Percentiles rank a stretch among this genome's conserved stretches.
These are phyloP conservation scores for Carterocephalus palaemon DNA, from an alignment of 2,888 invertebrate genomes.

Conservation along the genomic window DNA sequence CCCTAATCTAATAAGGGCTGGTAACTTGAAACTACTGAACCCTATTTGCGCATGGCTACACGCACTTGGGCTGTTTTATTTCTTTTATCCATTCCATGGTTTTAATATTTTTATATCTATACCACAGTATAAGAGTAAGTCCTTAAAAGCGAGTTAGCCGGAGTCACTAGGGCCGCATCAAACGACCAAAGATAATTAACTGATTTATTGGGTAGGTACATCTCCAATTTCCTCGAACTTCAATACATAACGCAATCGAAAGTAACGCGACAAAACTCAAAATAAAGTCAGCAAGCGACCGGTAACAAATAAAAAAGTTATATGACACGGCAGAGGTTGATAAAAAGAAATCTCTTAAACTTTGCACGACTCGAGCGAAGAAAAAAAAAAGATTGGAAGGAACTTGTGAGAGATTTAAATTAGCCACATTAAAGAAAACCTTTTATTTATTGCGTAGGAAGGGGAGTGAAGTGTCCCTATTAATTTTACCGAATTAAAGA, in stretches of 20 bases:
- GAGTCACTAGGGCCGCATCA: no score
- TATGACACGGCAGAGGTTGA: conserved; percentile 29
- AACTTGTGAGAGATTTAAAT: conserved; percentile 39
- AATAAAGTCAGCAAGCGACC: conserved; percentile 22
- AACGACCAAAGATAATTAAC: no score
- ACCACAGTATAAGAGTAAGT: no score
- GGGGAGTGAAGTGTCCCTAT: conserved; percentile 27
- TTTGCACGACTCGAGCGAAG: conserved; percentile 35
- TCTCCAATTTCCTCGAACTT: conserved; percentile 17
- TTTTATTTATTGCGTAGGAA: conserved; percentile 29
- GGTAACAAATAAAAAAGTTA: conserved; percentile 27
- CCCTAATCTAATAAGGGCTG: no score
- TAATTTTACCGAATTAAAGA: conserved; percentile 33
- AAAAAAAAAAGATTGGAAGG: conserved; percentile 30
- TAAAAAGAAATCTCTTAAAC: conserved; percentile 34
- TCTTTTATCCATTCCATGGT: no score
- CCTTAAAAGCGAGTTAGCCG: no score
- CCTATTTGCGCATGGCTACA: no score
- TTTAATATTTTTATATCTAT: no score
- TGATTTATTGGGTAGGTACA: no score
- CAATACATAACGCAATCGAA: conserved; percentile 9
- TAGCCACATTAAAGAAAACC: conserved; percentile 33
- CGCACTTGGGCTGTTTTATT: no score
- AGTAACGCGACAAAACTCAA: conserved; percentile 23
- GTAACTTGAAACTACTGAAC: no score